Evolutionary conservation across 2,888 invertebrate species (phyloP).

Genomic region (Unio pictorum): DNA sequence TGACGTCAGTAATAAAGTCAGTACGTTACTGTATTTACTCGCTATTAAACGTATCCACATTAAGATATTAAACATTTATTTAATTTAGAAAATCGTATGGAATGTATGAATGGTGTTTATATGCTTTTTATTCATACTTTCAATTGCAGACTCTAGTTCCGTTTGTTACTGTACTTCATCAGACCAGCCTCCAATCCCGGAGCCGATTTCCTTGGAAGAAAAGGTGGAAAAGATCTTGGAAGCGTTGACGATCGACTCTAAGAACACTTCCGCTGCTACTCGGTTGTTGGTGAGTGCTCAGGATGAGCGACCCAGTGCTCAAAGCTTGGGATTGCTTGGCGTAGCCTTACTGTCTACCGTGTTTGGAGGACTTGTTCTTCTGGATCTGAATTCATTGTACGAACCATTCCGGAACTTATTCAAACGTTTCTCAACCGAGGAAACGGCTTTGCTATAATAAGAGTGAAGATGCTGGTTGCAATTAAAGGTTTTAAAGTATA

Average conservation of each 20-base stretch:
- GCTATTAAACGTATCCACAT: too few species aligned
- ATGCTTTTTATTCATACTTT: too few species aligned
- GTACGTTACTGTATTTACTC: too few species aligned
- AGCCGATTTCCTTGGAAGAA: slow-evolving; percentile 17
- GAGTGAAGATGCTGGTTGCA: too few species aligned
- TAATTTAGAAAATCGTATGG: too few species aligned
- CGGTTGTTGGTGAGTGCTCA: slow-evolving; percentile 20
- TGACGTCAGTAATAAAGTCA: too few species aligned
- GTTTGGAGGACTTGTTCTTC: slow-evolving; percentile 21
- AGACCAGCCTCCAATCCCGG: slow-evolving; percentile 28
- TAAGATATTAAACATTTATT: too few species aligned
- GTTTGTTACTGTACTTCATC: slow-evolving; percentile 25
- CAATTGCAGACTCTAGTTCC: too few species aligned
- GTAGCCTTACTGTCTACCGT: slow-evolving; percentile 17
- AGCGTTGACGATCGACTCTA: slow-evolving; percentile 17
- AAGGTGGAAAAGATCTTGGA: slow-evolving; percentile 16
- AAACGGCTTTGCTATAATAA: too few species aligned
- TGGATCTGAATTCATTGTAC: slow-evolving; percentile 18
- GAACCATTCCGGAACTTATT: slow-evolving; percentile 6
- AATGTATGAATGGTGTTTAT: too few species aligned
- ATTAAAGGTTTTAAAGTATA: too few species aligned
- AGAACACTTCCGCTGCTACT: slow-evolving; percentile 23
- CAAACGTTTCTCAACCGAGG: slow-evolving; percentile 1
- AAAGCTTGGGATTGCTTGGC: slow-evolving; percentile 22
- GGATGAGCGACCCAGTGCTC: slow-evolving; percentile 29